Evolutionary conservation across 2,888 invertebrate genomes (phyloP).

Genomic region (Reticulitermes lucifugus): DNA sequence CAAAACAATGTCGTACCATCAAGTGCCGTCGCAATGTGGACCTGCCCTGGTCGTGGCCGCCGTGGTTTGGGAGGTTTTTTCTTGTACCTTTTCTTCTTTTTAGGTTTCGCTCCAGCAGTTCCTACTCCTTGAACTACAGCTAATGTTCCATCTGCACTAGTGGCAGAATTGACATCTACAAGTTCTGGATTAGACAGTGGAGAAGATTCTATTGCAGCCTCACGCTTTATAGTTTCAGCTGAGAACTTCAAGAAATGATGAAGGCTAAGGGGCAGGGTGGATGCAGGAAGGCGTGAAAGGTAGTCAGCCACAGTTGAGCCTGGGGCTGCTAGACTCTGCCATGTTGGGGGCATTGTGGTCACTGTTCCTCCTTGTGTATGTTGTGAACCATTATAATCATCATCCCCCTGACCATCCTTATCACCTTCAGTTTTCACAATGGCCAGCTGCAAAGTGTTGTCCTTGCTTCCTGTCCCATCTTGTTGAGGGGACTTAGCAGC

Average conservation of each 20-base stretch:
- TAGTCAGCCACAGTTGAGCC: slow-evolving; percentile 67
- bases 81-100: slow-evolving; percentile 84
- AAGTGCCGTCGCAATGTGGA: slow-evolving; percentile 78
- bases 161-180: slow-evolving; percentile 60
- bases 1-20: slow-evolving; percentile 82
- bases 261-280: slow-evolving; percentile 69
- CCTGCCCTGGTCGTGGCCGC: slow-evolving; percentile 83
- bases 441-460: slow-evolving; percentile 53
- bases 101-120: slow-evolving; percentile 59
- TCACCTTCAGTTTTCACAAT: slow-evolving; percentile 49
- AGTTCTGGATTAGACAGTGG: slow-evolving; percentile 63
- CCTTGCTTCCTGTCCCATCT: slow-evolving; percentile 57
- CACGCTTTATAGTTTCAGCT: slow-evolving; percentile 68
- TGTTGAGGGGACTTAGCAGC: slow-evolving; percentile 29
- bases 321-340: slow-evolving; percentile 67
- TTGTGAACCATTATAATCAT: slow-evolving; percentile 45
- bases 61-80: slow-evolving; percentile 83
- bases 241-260: slow-evolving; percentile 75
- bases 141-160: slow-evolving; percentile 39
- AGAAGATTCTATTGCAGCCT: slow-evolving; percentile 64
- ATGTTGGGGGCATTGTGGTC: slow-evolving; percentile 66
- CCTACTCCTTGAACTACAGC: slow-evolving; percentile 37
- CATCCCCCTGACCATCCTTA: slow-evolving; percentile 58
- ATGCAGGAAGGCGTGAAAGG: slow-evolving; percentile 66
- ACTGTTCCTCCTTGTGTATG: slow-evolving; percentile 55